A percentile compares a stretch with the other conserved stretches of the same genome.
Evolutionary conservation across 2,797 vertebrate species (phyloP).

Genomic region (Tachyglossus aculeatus): DNA sequence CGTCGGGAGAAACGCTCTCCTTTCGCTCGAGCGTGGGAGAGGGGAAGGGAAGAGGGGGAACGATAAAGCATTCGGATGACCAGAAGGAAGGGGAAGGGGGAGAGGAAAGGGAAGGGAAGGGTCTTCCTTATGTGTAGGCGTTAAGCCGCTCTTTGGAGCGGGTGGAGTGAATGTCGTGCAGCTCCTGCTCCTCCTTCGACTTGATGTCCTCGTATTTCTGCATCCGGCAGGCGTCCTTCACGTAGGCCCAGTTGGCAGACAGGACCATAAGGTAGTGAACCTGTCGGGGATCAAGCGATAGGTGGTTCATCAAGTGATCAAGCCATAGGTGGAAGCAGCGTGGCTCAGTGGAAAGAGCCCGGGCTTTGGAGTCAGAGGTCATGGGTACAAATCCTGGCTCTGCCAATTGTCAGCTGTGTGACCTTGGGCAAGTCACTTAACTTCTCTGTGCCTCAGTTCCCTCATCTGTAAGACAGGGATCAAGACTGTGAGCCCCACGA

Average conservation of each 20-base stretch:
- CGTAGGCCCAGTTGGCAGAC: constrained; percentile 98
- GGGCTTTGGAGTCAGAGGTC: too few species aligned
- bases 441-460: too few species aligned
- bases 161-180: constrained; percentile 97
- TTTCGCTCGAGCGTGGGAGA: constrained; percentile 65
- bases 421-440: too few species aligned
- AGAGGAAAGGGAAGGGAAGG: too few species aligned
- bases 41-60: constrained; percentile 78
- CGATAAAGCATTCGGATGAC: constrained; percentile 75
- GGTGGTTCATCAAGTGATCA: too few species aligned
- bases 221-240: constrained; percentile 98
- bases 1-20: constrained; percentile 79
- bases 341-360: too few species aligned
- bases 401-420: too few species aligned
- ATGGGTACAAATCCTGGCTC: too few species aligned
- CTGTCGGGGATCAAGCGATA: constrained; percentile 70
- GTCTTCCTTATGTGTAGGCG: constrained; percentile 91
- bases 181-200: constrained; percentile 98
- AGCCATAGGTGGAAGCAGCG: too few species aligned
- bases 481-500: too few species aligned
- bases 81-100: constrained; percentile 46
- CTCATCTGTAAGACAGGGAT: too few species aligned
- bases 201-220: constrained; percentile 99
- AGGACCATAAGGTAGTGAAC: constrained; percentile 98
- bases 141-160: constrained; percentile 99